Percentiles rank a stretch among this genome's conserved stretches.
Evolutionary conservation across 2,797 vertebrate genomes (phyloP).

Genomic region (Linurgus olivaceus): DNA sequence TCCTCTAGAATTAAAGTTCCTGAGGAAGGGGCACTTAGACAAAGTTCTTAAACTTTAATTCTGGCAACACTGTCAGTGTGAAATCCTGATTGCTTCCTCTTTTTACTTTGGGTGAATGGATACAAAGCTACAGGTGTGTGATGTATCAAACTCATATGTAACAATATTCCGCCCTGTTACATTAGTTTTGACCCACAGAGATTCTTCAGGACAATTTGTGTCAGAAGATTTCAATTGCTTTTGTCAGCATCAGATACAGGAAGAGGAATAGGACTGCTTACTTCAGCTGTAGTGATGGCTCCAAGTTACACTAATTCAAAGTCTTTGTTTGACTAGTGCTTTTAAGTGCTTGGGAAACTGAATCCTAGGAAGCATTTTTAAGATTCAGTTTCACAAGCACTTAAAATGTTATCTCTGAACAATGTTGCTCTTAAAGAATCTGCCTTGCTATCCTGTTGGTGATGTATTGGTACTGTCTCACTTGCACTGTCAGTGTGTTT

Average conservation of each 20-base stretch:
- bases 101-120: neutral
- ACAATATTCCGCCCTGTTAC: neutral
- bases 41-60: neutral
- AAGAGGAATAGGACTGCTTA: neutral
- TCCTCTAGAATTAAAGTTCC: neutral
- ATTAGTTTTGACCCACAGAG: neutral
- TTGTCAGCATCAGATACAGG: neutral
- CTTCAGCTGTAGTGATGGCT: neutral
- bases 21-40: neutral
- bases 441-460: neutral
- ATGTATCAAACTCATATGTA: neutral
- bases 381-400: neutral
- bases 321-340: neutral
- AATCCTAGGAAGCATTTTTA: neutral
- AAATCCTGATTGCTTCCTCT: neutral
- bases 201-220: neutral
- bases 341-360: neutral
- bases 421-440: neutral
- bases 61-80: neutral
- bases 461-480: neutral
- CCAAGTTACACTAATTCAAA: neutral
- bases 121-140: neutral
- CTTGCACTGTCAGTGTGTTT: neutral
- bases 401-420: neutral
- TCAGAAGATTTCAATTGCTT: neutral